These are phyloP conservation scores for Tenthredo mesomela DNA, from an alignment of 2,888 invertebrate genomes.

Conservation along the genomic window DNA sequence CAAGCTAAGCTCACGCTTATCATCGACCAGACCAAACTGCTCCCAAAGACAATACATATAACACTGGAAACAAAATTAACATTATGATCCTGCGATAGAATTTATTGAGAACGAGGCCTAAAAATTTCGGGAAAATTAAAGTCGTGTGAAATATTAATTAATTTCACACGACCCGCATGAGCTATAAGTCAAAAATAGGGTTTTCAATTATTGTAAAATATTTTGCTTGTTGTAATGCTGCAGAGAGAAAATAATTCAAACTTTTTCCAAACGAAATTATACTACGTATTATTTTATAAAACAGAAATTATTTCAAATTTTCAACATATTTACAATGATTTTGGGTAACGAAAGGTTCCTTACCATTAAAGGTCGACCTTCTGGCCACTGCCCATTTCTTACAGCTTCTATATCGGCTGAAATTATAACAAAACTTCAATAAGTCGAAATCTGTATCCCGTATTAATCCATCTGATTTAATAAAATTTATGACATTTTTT, in stretches of 20 bases:
- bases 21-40: constrained; percentile 74
- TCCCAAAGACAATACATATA: constrained; percentile 76
- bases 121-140: too few species aligned
- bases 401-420: constrained; percentile 74
- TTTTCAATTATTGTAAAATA: neutral
- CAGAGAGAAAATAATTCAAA: neutral
- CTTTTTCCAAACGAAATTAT: too few species aligned
- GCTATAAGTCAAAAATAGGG: too few species aligned
- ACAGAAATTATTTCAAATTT: constrained; percentile 7
- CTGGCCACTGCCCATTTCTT: constrained; percentile 72
- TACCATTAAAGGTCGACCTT: constrained; percentile 72
- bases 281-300: neutral
- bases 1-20: constrained; percentile 71
- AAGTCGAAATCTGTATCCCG: too few species aligned
- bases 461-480: too few species aligned
- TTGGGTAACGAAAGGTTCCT: constrained; percentile 50
- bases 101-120: neutral
- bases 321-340: neutral
- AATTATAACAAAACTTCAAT: constrained; percentile 29
- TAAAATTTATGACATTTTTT: too few species aligned
- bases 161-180: too few species aligned
- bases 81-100: neutral
- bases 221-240: neutral
- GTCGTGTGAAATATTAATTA: too few species aligned
- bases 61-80: constrained; percentile 66